These are phyloP conservation scores for Astropecten irregularis DNA, from an alignment of 53 echinoderm and acorn worm species.

Conservation along the genomic window DNA sequence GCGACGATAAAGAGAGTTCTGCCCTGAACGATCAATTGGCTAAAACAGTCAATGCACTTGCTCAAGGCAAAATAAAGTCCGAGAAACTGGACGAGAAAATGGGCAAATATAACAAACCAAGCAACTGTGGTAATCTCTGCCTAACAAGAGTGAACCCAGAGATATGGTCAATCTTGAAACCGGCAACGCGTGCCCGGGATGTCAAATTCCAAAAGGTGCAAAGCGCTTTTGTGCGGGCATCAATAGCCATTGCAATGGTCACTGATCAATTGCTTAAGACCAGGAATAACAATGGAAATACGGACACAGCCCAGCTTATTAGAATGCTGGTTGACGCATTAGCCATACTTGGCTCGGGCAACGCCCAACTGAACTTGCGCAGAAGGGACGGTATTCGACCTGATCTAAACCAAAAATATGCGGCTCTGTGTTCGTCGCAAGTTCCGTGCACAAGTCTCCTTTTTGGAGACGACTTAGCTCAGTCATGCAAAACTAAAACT, in stretches of 20 bases:
- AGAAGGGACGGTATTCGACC: neutral
- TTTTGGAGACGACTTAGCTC: neutral
- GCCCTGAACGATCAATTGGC: no score
- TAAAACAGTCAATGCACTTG: neutral
- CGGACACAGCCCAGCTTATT: neutral
- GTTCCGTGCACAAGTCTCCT: neutral
- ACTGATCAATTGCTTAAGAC: neutral
- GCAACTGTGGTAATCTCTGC: neutral
- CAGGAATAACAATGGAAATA: neutral
- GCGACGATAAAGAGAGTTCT: neutral
- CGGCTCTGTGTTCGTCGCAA: neutral
- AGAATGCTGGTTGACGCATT: neutral
- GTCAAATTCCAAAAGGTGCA: conserved; percentile 30
- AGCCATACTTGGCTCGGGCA: neutral
- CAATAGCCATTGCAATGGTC: neutral
- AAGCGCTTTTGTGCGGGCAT: neutral
- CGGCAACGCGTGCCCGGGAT: neutral
- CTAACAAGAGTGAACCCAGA: neutral
- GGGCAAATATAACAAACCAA: neutral
- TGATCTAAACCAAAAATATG: neutral
- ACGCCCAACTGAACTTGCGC: neutral
- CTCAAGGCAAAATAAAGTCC: neutral
- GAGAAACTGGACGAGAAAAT: neutral
- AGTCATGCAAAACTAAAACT: neutral
- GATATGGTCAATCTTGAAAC: neutral